These are phyloP conservation scores for Saimiri boliviensis DNA, from an alignment of 2,113 vertebrate genomes.

Conservation along the genomic window DNA sequence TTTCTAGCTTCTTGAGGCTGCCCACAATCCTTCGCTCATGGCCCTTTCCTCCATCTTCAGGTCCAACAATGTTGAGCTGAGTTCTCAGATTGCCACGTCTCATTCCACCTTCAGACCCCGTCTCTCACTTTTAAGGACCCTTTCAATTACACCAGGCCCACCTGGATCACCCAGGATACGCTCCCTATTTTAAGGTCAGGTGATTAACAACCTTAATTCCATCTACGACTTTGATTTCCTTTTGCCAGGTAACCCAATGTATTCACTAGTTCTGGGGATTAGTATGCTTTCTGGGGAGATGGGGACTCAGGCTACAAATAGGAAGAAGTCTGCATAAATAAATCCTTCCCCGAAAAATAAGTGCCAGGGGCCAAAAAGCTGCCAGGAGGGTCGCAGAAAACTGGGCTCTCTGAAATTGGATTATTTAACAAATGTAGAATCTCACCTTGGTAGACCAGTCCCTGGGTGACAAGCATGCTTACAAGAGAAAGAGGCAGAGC, in stretches of 20 bases:
- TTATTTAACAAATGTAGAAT: background rate
- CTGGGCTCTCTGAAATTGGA: background rate
- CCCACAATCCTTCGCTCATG: background rate
- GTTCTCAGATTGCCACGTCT: background rate
- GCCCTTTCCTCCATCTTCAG: background rate
- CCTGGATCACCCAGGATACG: background rate
- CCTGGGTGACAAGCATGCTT: slow-evolving; percentile 90
- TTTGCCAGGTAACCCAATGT: background rate
- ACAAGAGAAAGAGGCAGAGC: slow-evolving; percentile 90
- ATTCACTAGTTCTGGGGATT: background rate
- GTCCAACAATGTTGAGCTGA: background rate
- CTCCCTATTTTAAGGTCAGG: background rate
- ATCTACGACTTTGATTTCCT: background rate
- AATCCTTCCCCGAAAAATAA: background rate
- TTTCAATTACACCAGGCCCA: background rate
- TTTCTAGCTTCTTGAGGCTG: background rate
- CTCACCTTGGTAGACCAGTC: slow-evolving; percentile 89
- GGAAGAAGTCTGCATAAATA: background rate
- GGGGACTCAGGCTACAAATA: background rate
- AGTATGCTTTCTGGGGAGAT: background rate
- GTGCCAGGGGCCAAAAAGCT: background rate
- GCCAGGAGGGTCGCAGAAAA: background rate
- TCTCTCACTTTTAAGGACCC: background rate
- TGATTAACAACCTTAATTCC: background rate
- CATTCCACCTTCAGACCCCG: background rate